Base-by-base conservation (phyloP, 2,888 invertebrate genomes). In the Drosophila quinaria region DNA sequence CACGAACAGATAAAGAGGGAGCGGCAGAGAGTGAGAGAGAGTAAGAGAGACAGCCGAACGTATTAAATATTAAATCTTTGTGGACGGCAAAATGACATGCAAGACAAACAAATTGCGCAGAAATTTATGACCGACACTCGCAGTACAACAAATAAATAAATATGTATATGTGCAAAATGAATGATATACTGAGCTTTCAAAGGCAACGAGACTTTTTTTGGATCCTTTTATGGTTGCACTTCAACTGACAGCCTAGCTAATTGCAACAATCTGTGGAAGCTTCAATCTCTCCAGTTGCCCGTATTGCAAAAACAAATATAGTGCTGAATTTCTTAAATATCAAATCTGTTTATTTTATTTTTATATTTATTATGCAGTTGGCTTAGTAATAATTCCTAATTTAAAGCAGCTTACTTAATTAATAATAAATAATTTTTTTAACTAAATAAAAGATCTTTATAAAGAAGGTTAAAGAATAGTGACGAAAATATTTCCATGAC, bases 21-120 rank as follows among this genome's bases (percentile, higher is more conserved):
- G 31, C 39, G 51, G 49, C 19, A 35, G 11, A 33, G 22, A 37
- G 22, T 25, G n/a, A 15, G 39, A 33, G 11, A 35, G 15, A 13
- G 11, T 29, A 11, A 13, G 41, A 41, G 49, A 44, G 51, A 44
- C 61, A 54, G 35, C 11, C 50, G 55, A 62, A 49, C 46, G 75
- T 64, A 84, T 81, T 78, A 75, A 80, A 78, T 75, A 81, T 70
- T 70, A 84, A 84, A 85, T 87, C 84, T 85, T 80, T 81, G 87
- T 63, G 84, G 75, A 87, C 81, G 75, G 41, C 74, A 72, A 81
- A 84, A 84, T 87, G 84, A 70, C 84, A 84, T 84, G 84, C 73
- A 85, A 78, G 71, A 78, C 74, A 85, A 85, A 85, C 80, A 82
- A 82, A 75, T 75, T 81, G 82, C 72, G 75, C 70, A 75, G 70